Percentiles rank a stretch among this genome's conserved stretches.
These are phyloP conservation scores for Heteropelma amictum DNA, from an alignment of 2,888 invertebrate species.

Conservation along the genomic window DNA sequence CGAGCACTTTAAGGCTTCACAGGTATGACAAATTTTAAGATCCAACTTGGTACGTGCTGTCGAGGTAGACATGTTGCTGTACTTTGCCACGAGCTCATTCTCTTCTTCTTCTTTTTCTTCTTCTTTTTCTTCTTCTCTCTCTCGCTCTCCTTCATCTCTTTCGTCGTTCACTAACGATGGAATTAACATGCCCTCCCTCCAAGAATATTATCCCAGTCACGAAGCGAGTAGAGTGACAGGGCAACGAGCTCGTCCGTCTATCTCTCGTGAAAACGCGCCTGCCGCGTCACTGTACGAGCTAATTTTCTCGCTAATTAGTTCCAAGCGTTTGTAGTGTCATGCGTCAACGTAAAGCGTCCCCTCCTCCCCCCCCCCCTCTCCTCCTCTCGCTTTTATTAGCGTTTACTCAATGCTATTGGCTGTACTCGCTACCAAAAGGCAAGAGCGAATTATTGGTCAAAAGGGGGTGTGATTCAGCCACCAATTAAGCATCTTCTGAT, in stretches of 20 bases:
- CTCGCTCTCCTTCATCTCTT: not conserved
- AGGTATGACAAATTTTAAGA: conserved; percentile 47
- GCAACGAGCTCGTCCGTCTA: not conserved
- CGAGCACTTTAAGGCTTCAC: conserved; percentile 9
- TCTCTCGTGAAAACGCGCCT: conserved; percentile 36
- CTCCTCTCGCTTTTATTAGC: conserved; percentile 31
- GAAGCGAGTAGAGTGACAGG: conserved; percentile 26
- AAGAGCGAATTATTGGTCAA: not conserved
- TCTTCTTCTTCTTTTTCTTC: not conserved
- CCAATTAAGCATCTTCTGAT: conserved; percentile 34
- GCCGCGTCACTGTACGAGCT: conserved; percentile 53
- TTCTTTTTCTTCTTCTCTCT: not conserved
- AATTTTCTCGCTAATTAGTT: conserved; percentile 61
- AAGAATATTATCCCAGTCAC: conserved; percentile 20
- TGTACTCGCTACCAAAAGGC: conserved; percentile 2
- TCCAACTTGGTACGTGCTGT: conserved; percentile 31
- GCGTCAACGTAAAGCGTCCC: conserved; percentile 38
- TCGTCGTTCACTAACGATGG: conserved; percentile 23
- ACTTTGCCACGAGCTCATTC: conserved; percentile 8
- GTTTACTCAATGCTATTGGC: conserved; percentile 27
- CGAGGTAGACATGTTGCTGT: conserved; percentile 27
- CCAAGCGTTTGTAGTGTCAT: conserved; percentile 52
- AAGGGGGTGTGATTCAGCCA: conserved; percentile 9
- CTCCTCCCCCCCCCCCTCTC: not conserved
- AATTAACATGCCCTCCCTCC: conserved; percentile 40